phyloP scores from a whole-genome alignment of 2,113 vertebrate genomes.

The Gasterosteus aculeatus region DNA sequence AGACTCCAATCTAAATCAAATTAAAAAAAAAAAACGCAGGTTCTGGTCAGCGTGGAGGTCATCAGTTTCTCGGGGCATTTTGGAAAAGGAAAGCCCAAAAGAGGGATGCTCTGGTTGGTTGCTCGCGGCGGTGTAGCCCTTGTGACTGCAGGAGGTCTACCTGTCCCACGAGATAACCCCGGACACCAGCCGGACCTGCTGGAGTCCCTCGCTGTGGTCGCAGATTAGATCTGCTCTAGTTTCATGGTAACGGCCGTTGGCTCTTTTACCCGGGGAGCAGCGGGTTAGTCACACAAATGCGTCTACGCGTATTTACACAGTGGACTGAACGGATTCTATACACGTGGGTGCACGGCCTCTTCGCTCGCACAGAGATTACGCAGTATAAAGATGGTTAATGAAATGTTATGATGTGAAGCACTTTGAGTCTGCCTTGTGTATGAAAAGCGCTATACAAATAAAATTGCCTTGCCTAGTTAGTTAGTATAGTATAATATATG shows the following conservation, averaged over 20 bases:
- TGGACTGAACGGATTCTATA: background rate
- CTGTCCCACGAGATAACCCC: conserved; percentile 46
- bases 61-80: conserved; percentile 27
- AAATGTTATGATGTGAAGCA: no score
- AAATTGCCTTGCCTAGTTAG: no score
- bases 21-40: background rate
- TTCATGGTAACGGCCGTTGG: conserved; percentile 22
- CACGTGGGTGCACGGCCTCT: background rate
- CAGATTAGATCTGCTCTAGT: conserved; percentile 17
- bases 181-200: conserved; percentile 5
- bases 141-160: conserved; percentile 24
- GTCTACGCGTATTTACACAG: background rate
- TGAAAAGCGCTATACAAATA: no score
- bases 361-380: background rate
- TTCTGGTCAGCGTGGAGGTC: conserved; percentile 1
- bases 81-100: conserved; percentile 18
- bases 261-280: conserved; percentile 8
- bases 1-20: background rate
- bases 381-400: background rate
- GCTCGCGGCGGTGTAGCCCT: conserved; percentile 24
- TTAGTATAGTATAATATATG: background rate
- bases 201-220: conserved; percentile 10
- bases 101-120: conserved; percentile 11
- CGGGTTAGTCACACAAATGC: conserved; percentile 4
- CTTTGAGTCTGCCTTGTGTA: no score